Conservation (phyloP, 2,113 vertebrate genomes). For the Psilopsiagon aurifrons region DNA sequence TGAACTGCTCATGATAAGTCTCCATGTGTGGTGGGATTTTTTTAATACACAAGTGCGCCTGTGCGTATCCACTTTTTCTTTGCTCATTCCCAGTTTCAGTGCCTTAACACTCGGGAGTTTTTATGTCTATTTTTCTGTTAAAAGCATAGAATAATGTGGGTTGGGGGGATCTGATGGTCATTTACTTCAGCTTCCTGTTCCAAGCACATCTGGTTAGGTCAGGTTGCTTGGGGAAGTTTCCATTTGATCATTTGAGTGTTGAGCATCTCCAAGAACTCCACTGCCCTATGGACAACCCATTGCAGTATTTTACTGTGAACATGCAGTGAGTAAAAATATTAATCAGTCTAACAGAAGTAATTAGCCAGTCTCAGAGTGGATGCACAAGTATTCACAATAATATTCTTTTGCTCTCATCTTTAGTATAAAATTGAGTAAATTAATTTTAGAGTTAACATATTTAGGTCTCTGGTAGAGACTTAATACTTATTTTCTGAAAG, state of each 20-base stretch:
- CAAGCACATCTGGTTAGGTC: background rate
- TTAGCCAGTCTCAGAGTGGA: background rate
- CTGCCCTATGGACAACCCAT: accelerated
- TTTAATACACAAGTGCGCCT: background rate
- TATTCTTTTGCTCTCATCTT: accelerated
- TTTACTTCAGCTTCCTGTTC: background rate
- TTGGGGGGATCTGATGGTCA: background rate
- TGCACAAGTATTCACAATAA: background rate
- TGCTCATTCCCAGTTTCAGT: background rate
- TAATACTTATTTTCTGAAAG: accelerated
- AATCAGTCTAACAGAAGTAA: background rate
- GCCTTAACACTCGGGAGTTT: background rate
- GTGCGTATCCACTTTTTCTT: background rate
- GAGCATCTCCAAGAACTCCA: background rate
- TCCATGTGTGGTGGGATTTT: accelerated
- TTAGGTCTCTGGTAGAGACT: background rate
- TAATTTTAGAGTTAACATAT: background rate
- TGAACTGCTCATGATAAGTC: background rate
- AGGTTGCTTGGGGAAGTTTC: background rate
- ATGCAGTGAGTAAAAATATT: background rate
- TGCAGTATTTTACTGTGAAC: background rate
- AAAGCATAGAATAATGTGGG: background rate
- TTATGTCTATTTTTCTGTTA: background rate
- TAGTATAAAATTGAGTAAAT: background rate
- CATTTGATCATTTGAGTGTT: background rate